A percentile compares a stretch with the other conserved stretches of the same genome.
Evolutionary conservation across 2,113 vertebrate species (phyloP).

Genomic region (Gadus macrocephalus): DNA sequence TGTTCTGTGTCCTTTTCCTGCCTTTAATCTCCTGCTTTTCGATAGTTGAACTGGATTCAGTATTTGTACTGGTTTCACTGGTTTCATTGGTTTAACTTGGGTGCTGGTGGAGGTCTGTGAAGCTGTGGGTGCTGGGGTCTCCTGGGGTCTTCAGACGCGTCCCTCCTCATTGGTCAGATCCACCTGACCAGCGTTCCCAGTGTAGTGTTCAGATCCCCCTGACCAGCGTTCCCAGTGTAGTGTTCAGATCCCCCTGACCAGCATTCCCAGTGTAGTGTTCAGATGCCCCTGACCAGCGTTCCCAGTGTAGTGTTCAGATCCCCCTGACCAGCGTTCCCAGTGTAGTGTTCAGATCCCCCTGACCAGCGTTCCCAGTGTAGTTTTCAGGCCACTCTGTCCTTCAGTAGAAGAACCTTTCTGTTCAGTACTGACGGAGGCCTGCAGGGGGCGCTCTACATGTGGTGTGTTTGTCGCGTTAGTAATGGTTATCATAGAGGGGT

Average conservation of each 20-base stretch:
- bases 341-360: slow-evolving; percentile 61
- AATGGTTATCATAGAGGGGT: too few species aligned
- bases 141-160: slow-evolving; percentile 60
- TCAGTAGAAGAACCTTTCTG: too few species aligned
- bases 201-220: slow-evolving; percentile 34
- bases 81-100: slow-evolving; percentile 8
- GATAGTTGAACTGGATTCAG: slow-evolving; percentile 30
- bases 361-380: slow-evolving; percentile 71
- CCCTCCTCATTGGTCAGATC: slow-evolving; percentile 51
- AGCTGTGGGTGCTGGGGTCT: slow-evolving; percentile 55
- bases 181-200: slow-evolving; percentile 40
- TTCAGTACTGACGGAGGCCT: too few species aligned
- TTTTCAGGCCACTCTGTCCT: slow-evolving; percentile 20
- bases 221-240: slow-evolving; percentile 8
- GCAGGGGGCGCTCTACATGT: too few species aligned
- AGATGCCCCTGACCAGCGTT: slow-evolving; percentile 9
- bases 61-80: too few species aligned
- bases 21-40: slow-evolving; percentile 48
- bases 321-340: slow-evolving; percentile 54
- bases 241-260: not conserved
- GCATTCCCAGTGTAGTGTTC: slow-evolving; percentile 33
- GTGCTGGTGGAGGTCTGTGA: slow-evolving; percentile 59
- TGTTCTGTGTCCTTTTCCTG: slow-evolving; percentile 41
- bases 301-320: slow-evolving; percentile 23
- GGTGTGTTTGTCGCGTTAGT: too few species aligned